Evolutionary conservation across 1,140 invertebrate species (phyloP).

Genomic region (Phymorhynchus buccinoides): DNA sequence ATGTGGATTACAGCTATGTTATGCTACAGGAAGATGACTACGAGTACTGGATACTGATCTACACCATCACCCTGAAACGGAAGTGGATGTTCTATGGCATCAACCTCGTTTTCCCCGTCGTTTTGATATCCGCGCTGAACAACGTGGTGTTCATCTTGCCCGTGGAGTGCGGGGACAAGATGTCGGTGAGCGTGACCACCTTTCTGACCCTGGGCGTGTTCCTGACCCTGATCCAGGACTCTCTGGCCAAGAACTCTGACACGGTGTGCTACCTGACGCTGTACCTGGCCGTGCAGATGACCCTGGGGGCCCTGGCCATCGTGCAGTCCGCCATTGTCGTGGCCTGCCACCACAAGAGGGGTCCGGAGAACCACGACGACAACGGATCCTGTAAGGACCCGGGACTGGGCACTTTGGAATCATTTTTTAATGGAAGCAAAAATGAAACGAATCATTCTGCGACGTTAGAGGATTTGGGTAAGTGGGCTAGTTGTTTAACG

Average conservation of each 20-base stretch:
- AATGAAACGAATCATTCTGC: neutral
- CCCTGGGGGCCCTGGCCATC: constrained; percentile 39
- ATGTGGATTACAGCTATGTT: neutral
- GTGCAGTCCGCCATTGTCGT: constrained; percentile 31
- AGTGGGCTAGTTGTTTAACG: no score
- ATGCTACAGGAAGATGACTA: neutral
- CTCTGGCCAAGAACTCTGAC: constrained; percentile 43
- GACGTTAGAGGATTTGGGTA: no score
- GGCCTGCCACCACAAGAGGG: neutral
- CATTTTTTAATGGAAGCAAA: neutral
- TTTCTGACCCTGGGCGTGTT: constrained; percentile 47
- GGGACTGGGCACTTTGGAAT: no score
- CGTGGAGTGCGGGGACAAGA: constrained; percentile 50
- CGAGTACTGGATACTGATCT: constrained; percentile 14
- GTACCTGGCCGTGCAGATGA: constrained; percentile 38
- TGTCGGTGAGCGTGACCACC: constrained; percentile 41
- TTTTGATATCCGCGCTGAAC: constrained; percentile 41
- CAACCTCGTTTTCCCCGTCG: constrained; percentile 42
- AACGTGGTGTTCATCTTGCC: constrained; percentile 44
- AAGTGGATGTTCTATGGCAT: constrained; percentile 31
- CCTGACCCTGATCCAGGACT: constrained; percentile 45
- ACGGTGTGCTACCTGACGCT: constrained; percentile 33
- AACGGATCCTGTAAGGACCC: neutral
- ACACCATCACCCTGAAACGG: constrained; percentile 33
- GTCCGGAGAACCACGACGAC: neutral